These are phyloP conservation scores for Corythaeola cristata DNA, from an alignment of 2,113 vertebrate species.

Conservation along the genomic window DNA sequence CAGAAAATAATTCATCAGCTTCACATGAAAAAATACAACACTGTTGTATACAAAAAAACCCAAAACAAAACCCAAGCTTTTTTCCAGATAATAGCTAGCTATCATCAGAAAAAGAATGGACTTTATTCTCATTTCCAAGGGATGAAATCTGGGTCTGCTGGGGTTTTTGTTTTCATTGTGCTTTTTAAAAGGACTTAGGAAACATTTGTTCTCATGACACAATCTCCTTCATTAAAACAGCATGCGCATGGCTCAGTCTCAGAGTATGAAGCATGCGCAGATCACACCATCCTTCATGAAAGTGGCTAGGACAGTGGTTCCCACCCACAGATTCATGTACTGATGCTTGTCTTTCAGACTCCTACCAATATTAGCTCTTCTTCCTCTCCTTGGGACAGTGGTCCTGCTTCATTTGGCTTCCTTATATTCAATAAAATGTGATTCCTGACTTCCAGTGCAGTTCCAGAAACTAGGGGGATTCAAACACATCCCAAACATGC, in stretches of 20 bases:
- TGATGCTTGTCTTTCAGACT: background rate
- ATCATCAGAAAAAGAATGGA: background rate
- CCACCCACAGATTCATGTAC: background rate
- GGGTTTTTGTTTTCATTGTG: slow-evolving; percentile 33
- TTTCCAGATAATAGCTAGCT: background rate
- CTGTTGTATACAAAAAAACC: background rate
- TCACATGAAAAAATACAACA: background rate
- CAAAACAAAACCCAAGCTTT: slow-evolving; percentile 43
- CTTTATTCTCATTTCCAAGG: background rate
- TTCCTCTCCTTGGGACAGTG: background rate
- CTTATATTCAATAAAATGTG: background rate
- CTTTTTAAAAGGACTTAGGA: background rate
- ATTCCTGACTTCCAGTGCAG: background rate
- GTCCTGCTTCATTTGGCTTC: background rate
- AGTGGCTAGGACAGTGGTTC: slow-evolving; percentile 62
- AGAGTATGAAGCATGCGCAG: slow-evolving; percentile 33
- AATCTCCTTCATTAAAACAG: background rate
- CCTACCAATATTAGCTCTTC: background rate
- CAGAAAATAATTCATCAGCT: slow-evolving; percentile 10
- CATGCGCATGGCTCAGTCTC: slow-evolving; percentile 41
- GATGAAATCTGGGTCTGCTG: slow-evolving; percentile 41
- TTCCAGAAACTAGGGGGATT: background rate
- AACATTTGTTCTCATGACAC: background rate
- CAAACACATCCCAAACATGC: background rate
- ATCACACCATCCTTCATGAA: background rate